Evolutionary conservation across 2,113 vertebrate species (phyloP).

Genomic region (Pavo muticus): DNA sequence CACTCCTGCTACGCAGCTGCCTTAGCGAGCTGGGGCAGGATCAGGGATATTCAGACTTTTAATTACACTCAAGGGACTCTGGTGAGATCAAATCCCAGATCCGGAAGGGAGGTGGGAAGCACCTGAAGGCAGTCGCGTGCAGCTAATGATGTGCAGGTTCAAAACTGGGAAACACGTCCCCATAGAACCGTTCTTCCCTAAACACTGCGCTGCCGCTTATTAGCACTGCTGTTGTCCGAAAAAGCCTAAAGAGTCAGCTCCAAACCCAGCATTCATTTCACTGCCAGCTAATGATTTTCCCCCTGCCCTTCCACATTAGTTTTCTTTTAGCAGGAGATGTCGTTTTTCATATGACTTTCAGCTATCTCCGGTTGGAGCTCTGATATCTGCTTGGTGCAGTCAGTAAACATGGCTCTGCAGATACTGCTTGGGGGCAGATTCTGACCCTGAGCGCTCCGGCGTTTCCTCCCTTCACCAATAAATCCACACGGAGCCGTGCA

Average conservation of each 20-base stretch:
- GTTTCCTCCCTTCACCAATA: not conserved
- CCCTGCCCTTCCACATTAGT: constrained; percentile 19
- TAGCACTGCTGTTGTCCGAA: not conserved
- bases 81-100: constrained; percentile 35
- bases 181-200: constrained; percentile 13
- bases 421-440: constrained; percentile 30
- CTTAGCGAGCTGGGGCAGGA: not conserved
- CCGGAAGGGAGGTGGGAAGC: constrained; percentile 10
- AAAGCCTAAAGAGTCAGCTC: not conserved
- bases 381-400: constrained; percentile 53
- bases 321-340: constrained; percentile 26
- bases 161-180: constrained; percentile 28
- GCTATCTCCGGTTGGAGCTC: constrained; percentile 23
- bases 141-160: constrained; percentile 47
- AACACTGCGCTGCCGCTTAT: constrained; percentile 24
- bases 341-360: constrained; percentile 28
- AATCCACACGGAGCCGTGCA: not conserved
- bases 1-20: no score
- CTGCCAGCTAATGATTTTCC: constrained; percentile 49
- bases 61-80: constrained; percentile 42
- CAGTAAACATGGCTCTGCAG: constrained; percentile 41
- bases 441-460: not conserved
- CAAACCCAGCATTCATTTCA: not conserved
- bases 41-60: constrained; percentile 21
- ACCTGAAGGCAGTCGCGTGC: constrained; percentile 3